phyloP scores from a whole-genome alignment of 2,113 vertebrate genomes.

The Grallaria varia region DNA sequence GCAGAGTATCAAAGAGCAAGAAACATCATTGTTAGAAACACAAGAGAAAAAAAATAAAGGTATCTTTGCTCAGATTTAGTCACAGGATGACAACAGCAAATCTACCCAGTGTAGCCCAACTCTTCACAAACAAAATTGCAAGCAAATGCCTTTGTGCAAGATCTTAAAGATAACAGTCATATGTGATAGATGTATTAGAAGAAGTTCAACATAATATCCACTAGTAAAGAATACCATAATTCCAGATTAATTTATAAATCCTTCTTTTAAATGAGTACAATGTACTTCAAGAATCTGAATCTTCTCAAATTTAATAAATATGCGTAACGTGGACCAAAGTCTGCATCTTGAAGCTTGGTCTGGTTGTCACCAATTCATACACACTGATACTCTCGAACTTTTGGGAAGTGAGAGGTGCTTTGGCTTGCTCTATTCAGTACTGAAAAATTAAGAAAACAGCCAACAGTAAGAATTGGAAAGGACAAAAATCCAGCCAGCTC shows the following conservation, averaged over 20 bases:
- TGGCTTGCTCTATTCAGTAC: background rate
- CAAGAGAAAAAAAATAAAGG: accelerated
- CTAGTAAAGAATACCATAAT: background rate
- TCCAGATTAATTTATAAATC: background rate
- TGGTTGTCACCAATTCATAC: background rate
- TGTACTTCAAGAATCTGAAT: background rate
- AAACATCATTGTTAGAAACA: background rate
- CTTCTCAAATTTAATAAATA: background rate
- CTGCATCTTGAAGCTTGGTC: background rate
- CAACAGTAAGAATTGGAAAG: background rate
- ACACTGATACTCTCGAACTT: background rate
- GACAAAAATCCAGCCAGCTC: background rate
- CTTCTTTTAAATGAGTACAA: background rate
- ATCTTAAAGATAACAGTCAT: background rate
- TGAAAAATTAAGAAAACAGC: background rate
- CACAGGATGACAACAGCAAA: background rate
- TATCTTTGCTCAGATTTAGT: background rate
- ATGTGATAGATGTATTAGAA: background rate
- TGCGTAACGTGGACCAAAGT: background rate
- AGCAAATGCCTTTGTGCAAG: background rate
- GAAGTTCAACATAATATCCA: background rate
- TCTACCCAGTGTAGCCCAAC: background rate
- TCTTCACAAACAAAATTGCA: background rate
- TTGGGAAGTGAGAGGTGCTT: background rate
- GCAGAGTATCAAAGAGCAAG: background rate